A percentile compares a stretch with the other conserved stretches of the same genome.
phyloP scores from a whole-genome alignment of 2,888 invertebrate species.

The Plagodis dolabraria region DNA sequence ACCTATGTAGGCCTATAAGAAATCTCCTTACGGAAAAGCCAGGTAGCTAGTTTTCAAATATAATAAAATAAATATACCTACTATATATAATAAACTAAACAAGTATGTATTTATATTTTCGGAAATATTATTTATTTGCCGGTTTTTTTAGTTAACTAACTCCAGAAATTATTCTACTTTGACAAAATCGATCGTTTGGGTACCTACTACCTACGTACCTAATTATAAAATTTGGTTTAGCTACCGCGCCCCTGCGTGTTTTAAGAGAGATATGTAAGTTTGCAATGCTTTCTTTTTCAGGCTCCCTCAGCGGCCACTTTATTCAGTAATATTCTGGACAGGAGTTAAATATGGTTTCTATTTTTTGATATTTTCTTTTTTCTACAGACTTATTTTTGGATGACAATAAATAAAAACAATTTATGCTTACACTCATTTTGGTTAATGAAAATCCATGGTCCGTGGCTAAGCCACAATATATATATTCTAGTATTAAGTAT shows the following conservation, averaged over 20 bases:
- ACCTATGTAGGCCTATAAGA: constrained; percentile 4
- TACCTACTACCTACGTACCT: too few species aligned
- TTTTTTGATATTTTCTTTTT: constrained; percentile 69
- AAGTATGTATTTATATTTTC: too few species aligned
- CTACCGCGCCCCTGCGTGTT: constrained; percentile 16
- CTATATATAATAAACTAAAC: too few species aligned
- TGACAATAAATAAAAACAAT: constrained; percentile 36
- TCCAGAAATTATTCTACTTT: too few species aligned
- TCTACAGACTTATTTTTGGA: constrained; percentile 68
- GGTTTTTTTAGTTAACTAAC: too few species aligned
- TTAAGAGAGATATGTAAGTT: background rate
- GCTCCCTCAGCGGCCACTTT: constrained; percentile 53
- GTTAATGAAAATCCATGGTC: too few species aligned
- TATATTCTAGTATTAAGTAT: too few species aligned
- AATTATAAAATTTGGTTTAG: constrained; percentile 5
- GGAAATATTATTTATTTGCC: too few species aligned
- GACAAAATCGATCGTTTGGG: background rate
- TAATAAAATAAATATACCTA: too few species aligned
- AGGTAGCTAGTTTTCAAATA: background rate
- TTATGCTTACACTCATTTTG: background rate
- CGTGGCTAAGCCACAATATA: too few species aligned
- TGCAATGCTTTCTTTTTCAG: constrained; percentile 55
- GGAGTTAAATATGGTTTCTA: constrained; percentile 63
- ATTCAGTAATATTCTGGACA: constrained; percentile 51
- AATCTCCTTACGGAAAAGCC: background rate